Conservation (phyloP, 1,140 invertebrate species). For the Lanistes nyassanus region DNA sequence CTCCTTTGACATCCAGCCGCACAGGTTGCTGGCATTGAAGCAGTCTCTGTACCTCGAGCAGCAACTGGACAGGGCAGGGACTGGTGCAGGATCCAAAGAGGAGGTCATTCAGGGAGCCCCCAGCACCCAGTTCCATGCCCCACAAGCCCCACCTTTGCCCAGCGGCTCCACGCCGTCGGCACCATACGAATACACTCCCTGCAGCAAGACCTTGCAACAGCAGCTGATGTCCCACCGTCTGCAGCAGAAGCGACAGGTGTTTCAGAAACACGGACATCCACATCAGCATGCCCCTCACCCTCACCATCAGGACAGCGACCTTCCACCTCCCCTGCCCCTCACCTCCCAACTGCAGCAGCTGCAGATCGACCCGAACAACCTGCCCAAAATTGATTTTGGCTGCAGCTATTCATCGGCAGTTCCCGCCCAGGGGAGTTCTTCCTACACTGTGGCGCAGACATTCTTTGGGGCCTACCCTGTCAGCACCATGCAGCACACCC, state of each 20-base stretch:
- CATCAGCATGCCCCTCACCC: not conserved
- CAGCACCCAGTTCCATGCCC: constrained; percentile 4
- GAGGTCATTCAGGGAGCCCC: not conserved
- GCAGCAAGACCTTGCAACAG: constrained; percentile 72
- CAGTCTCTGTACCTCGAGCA: constrained; percentile 59
- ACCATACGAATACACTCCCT: constrained; percentile 16
- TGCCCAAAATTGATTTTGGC: constrained; percentile 27
- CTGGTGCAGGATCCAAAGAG: not conserved
- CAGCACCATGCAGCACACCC: not conserved
- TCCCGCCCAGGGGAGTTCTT: not conserved
- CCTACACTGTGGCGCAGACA: not conserved
- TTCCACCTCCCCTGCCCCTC: constrained; percentile 70
- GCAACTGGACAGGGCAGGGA: constrained; percentile 45
- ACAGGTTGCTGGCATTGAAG: constrained; percentile 58
- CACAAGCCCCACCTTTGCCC: constrained; percentile 19
- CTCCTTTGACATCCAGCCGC: constrained; percentile 62
- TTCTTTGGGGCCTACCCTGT: not conserved
- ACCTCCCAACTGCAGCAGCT: constrained; percentile 66
- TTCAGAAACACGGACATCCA: constrained; percentile 80
- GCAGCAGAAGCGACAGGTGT: constrained; percentile 82
- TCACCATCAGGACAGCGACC: constrained; percentile 73
- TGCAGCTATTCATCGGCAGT: constrained; percentile 10
- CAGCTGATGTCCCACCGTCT: constrained; percentile 81
- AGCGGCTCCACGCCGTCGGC: constrained; percentile 10
- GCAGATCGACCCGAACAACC: constrained; percentile 50